Evolutionary conservation across 2,888 invertebrate species (phyloP).

Genomic region (Globia sparganii): DNA sequence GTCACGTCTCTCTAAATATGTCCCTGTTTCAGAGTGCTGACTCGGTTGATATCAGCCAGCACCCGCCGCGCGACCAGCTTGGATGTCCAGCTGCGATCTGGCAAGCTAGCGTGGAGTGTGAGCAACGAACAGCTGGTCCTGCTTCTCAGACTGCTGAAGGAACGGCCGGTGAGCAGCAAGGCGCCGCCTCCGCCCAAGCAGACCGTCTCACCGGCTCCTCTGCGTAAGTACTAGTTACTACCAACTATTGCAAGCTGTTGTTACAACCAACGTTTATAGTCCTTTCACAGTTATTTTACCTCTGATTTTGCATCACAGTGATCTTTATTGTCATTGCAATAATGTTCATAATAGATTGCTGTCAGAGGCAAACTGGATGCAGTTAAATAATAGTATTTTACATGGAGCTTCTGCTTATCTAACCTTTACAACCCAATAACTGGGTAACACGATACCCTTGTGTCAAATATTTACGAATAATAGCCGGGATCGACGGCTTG

Average conservation of each 20-base stretch:
- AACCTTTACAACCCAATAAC: too few species aligned
- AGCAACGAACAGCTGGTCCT: slow-evolving; percentile 81
- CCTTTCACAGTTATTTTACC: neutral
- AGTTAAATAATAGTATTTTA: neutral
- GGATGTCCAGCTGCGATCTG: slow-evolving; percentile 76
- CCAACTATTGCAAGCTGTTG: neutral
- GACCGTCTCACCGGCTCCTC: neutral
- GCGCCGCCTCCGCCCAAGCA: slow-evolving; percentile 51
- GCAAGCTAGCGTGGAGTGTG: slow-evolving; percentile 81
- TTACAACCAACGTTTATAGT: neutral
- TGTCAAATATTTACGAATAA: neutral
- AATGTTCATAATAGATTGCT: neutral
- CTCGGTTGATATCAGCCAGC: slow-evolving; percentile 79
- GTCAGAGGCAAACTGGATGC: neutral
- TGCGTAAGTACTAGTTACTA: neutral
- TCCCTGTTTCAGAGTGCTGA: slow-evolving; percentile 75
- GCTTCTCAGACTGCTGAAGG: slow-evolving; percentile 77
- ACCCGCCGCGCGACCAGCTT: slow-evolving; percentile 80
- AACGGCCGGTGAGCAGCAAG: slow-evolving; percentile 64
- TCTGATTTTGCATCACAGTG: neutral
- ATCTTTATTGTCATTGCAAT: neutral
- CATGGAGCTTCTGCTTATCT: too few species aligned
- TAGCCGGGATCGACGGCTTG: too few species aligned
- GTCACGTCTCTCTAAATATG: neutral
- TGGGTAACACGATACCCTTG: neutral